Percentiles rank a stretch among this genome's conserved stretches.
phyloP scores from a whole-genome alignment of 2,888 invertebrate genomes.

The Tolmerus cingulatus region DNA sequence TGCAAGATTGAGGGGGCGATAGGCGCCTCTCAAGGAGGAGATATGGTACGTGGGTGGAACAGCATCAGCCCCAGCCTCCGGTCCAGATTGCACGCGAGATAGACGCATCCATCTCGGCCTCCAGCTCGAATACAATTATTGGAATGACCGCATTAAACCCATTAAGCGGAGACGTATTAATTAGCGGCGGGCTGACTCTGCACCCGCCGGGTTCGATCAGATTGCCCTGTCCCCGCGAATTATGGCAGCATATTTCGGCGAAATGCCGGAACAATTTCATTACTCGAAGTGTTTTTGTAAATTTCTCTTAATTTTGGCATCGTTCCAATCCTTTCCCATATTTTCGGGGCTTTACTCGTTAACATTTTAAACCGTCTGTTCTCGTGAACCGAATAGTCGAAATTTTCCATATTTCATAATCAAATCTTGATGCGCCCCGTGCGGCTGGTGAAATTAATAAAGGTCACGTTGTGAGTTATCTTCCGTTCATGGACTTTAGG shows the following conservation, averaged over 20 bases:
- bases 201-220: background rate
- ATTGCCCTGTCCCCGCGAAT: background rate
- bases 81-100: background rate
- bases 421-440: background rate
- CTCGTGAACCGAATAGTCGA: background rate
- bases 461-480: background rate
- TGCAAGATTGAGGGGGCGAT: constrained; percentile 35
- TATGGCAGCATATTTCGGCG: background rate
- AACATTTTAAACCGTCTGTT: background rate
- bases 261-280: background rate
- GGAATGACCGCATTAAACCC: background rate
- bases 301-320: background rate
- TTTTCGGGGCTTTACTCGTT: background rate
- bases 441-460: background rate
- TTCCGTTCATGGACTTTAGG: background rate
- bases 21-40: background rate
- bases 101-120: background rate
- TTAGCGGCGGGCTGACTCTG: background rate
- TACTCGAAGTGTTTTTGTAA: background rate
- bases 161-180: background rate
- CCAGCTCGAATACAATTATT: background rate
- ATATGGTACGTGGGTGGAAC: constrained; percentile 24
- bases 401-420: background rate
- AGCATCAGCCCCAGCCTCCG: background rate
- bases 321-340: background rate